These are phyloP conservation scores for Diachrysia chrysitis DNA, from an alignment of 2,888 invertebrate species.

Conservation along the genomic window DNA sequence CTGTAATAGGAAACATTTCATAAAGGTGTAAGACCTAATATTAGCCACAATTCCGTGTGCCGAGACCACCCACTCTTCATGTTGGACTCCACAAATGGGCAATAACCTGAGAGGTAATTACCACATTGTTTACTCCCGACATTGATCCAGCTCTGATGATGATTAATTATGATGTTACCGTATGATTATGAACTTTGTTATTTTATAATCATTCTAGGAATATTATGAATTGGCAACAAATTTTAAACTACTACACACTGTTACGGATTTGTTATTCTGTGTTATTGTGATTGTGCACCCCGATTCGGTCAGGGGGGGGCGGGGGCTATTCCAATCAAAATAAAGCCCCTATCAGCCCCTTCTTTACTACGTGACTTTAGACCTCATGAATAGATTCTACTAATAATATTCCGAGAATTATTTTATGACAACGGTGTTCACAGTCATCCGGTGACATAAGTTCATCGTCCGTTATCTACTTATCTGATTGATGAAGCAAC, in stretches of 20 bases:
- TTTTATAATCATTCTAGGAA: not conserved
- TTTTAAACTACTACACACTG: too few relatives aligned
- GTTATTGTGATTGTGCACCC: too few relatives aligned
- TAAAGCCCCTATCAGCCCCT: too few relatives aligned
- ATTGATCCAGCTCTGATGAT: constrained; percentile 2
- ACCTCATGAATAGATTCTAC: too few relatives aligned
- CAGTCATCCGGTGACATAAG: not conserved
- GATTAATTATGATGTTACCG: not conserved
- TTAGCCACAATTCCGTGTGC: not conserved
- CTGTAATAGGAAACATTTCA: not conserved
- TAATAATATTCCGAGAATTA: too few relatives aligned
- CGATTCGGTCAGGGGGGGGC: too few relatives aligned
- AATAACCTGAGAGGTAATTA: not conserved
- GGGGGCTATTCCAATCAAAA: too few relatives aligned
- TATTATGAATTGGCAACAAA: not conserved
- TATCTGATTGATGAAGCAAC: not conserved
- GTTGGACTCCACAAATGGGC: not conserved
- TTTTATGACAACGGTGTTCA: not conserved
- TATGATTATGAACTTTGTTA: not conserved
- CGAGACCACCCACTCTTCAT: not conserved
- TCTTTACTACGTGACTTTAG: too few relatives aligned
- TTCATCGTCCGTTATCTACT: constrained; percentile 3
- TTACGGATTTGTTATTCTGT: too few relatives aligned
- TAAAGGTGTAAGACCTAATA: not conserved
- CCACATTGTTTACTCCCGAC: not conserved